Conservation (phyloP, 1,140 invertebrate species). For the Drosophila setifemur region DNA sequence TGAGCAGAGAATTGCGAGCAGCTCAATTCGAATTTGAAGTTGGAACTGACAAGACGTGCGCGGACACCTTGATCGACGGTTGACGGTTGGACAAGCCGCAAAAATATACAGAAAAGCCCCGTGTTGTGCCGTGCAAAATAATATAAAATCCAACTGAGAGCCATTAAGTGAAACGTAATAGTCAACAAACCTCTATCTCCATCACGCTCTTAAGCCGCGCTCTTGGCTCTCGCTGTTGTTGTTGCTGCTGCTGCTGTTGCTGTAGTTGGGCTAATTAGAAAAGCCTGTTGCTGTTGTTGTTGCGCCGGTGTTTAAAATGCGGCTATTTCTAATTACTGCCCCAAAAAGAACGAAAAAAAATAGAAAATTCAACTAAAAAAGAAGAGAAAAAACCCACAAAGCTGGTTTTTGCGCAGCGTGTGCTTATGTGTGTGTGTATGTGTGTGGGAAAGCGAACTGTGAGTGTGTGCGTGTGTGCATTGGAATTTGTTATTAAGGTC, state of each 20-base stretch:
- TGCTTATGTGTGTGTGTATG: conserved; percentile 6
- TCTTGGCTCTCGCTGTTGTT: conserved; percentile 2
- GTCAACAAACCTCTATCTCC: neutral
- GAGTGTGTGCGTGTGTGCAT: conserved; percentile 57
- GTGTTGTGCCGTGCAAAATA: conserved; percentile 18
- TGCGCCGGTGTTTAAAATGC: conserved; percentile 62
- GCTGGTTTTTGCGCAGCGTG: conserved; percentile 31
- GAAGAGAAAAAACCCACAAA: conserved; percentile 12
- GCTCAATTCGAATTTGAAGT: too few relatives aligned
- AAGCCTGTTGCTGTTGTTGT: conserved; percentile 35
- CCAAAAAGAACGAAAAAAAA: conserved; percentile 45
- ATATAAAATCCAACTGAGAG: conserved; percentile 4
- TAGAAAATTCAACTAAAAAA: conserved; percentile 4
- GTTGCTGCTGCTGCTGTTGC: conserved; percentile 8
- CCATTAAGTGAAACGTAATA: conserved; percentile 35
- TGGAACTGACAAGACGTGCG: too few relatives aligned
- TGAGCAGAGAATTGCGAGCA: too few relatives aligned
- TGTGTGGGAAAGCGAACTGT: neutral
- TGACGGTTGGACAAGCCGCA: neutral
- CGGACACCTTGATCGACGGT: conserved; percentile 2
- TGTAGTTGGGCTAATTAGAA: conserved; percentile 35
- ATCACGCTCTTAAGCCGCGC: conserved; percentile 13
- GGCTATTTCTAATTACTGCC: conserved; percentile 67
- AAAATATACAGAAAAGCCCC: neutral
- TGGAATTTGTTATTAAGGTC: conserved; percentile 78